Evolutionary conservation across 2,888 invertebrate genomes (phyloP).

Genomic region (Yponomeuta sedellus): DNA sequence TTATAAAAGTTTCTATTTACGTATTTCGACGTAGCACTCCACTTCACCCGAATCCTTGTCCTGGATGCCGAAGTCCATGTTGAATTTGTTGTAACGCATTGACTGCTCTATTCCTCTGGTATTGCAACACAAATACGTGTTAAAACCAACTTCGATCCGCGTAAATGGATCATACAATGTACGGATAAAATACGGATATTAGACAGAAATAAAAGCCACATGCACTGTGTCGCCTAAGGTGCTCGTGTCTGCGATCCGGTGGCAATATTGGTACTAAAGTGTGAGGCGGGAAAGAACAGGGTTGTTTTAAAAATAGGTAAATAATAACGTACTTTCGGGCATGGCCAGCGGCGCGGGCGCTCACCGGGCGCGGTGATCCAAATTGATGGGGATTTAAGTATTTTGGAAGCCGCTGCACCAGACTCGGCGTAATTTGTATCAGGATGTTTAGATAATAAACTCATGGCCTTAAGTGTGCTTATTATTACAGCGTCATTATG

Average conservation of each 20-base stretch:
- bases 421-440: slow-evolving; percentile 42
- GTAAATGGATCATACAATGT: neutral
- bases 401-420: slow-evolving; percentile 40
- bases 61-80: slow-evolving; percentile 80
- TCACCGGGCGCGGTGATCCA: slow-evolving; percentile 51
- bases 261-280: slow-evolving; percentile 65
- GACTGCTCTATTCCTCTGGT: slow-evolving; percentile 29
- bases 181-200: neutral
- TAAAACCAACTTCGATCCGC: neutral
- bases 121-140: neutral
- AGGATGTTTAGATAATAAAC: slow-evolving; percentile 64
- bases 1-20: slow-evolving; percentile 68
- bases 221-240: slow-evolving; percentile 35
- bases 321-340: slow-evolving; percentile 71
- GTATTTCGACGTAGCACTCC: slow-evolving; percentile 83
- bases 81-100: slow-evolving; percentile 43
- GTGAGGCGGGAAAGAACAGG: slow-evolving; percentile 49
- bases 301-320: slow-evolving; percentile 61
- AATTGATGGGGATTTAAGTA: slow-evolving; percentile 52
- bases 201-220: neutral
- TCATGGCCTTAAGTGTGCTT: slow-evolving; percentile 41
- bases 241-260: slow-evolving; percentile 54
- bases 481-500: slow-evolving; percentile 22
- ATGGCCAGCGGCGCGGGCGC: slow-evolving; percentile 56
- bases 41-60: slow-evolving; percentile 81